phyloP scores from a whole-genome alignment of 1,140 invertebrate species.

The Mya arenaria region DNA sequence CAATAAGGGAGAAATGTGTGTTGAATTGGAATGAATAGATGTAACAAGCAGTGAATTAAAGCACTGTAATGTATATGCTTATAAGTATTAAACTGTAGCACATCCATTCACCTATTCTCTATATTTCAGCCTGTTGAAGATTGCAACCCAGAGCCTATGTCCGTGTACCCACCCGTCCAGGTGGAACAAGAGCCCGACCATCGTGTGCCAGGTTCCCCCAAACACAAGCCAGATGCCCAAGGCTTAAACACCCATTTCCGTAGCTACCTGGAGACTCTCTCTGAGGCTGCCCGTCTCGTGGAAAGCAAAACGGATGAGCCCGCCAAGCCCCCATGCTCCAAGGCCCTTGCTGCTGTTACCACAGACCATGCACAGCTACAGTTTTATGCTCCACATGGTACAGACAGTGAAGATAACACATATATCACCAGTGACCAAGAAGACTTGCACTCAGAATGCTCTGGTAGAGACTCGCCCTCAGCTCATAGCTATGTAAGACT shows the following conservation, averaged over 20 bases:
- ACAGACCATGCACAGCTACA: conserved; percentile 18
- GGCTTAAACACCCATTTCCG: conserved; percentile 86
- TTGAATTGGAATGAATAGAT: neutral
- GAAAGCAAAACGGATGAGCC: conserved; percentile 88
- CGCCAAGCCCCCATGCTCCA: neutral
- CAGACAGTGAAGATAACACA: conserved; percentile 72
- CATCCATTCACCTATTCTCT: neutral
- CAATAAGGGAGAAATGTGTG: neutral
- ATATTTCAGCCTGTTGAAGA: neutral
- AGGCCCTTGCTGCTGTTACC: neutral
- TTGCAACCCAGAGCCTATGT: neutral
- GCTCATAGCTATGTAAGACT: conserved; percentile 41
- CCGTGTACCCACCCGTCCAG: neutral
- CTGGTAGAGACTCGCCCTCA: conserved; percentile 70
- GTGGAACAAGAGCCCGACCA: conserved; percentile 18
- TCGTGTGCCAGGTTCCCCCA: conserved; percentile 20
- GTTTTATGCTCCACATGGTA: conserved; percentile 58
- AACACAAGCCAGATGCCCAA: conserved; percentile 1
- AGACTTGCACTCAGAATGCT: conserved; percentile 67
- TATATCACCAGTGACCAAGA: conserved; percentile 71
- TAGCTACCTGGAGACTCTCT: conserved; percentile 98
- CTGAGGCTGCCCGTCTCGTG: conserved; percentile 97
- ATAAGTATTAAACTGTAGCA: neutral
- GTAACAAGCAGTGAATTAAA: neutral
- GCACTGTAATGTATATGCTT: neutral